Evolutionary conservation across 1,140 invertebrate species (phyloP).

Genomic region (Orchesella cincta): DNA sequence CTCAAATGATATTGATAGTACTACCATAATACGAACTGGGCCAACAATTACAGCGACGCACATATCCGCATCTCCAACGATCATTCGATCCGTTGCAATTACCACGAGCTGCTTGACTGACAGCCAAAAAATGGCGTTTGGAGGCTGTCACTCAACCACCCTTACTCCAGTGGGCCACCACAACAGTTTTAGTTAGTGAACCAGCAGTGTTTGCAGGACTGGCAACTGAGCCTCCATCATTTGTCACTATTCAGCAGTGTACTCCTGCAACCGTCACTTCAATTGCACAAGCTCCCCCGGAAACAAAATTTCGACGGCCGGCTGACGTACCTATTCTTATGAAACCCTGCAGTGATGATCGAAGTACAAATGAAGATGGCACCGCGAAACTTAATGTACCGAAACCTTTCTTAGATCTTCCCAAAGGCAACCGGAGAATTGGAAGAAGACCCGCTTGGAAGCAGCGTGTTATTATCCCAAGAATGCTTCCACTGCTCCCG

Average conservation of each 20-base stretch:
- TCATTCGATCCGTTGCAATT: background rate
- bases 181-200: background rate
- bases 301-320: constrained; percentile 5
- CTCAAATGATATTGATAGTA: background rate
- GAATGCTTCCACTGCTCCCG: constrained; percentile 43
- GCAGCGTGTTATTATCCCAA: constrained; percentile 39
- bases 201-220: background rate
- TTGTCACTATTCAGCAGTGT: background rate
- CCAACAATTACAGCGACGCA: background rate
- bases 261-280: background rate
- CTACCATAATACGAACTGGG: background rate
- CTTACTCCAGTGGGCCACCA: background rate
- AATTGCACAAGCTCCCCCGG: background rate
- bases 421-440: constrained; percentile 49
- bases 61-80: background rate
- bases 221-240: background rate
- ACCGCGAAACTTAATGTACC: constrained; percentile 6
- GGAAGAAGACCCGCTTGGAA: constrained; percentile 34
- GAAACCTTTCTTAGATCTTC: constrained; percentile 44
- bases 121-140: background rate
- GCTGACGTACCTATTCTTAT: constrained; percentile 7
- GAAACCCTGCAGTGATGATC: constrained; percentile 14
- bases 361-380: constrained; percentile 14
- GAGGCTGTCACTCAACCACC: background rate
- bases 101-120: background rate